Evolutionary conservation across 2,888 invertebrate species (phyloP).

Genomic region (Himalopsyche kuldschensis): DNA sequence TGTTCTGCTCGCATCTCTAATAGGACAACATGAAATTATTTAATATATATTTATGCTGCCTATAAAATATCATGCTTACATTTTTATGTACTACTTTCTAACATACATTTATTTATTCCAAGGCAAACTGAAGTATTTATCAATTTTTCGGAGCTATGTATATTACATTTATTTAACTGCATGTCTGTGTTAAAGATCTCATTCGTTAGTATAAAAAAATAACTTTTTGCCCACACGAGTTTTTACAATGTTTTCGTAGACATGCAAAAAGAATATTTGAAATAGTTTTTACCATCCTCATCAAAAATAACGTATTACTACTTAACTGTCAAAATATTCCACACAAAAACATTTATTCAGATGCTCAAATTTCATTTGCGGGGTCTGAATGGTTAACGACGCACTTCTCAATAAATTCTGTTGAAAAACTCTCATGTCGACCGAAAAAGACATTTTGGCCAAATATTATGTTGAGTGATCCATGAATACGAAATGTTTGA

Average conservation of each 20-base stretch:
- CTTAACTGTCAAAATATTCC: not conserved
- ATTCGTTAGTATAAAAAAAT: not conserved
- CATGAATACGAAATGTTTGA: not conserved
- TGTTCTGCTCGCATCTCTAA: no score
- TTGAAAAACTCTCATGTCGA: not conserved
- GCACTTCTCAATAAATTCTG: not conserved
- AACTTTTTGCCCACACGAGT: not conserved
- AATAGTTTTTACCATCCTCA: not conserved
- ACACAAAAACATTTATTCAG: not conserved
- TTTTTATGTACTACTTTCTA: no score
- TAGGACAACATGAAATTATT: no score
- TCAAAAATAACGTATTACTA: not conserved
- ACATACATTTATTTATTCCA: no score
- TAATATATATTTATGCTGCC: no score
- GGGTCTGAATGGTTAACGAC: not conserved
- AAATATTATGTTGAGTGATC: constrained; percentile 1
- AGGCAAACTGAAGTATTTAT: no score
- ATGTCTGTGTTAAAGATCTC: no score
- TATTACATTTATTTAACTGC: no score
- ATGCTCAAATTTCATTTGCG: not conserved
- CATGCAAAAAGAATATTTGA: not conserved
- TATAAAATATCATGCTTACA: no score
- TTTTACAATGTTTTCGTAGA: not conserved
- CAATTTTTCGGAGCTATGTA: no score
- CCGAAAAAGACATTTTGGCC: not conserved